Evolutionary conservation across 64 coral and sea anemone genomes (phyloP).

Genomic region (Stichodactyla helianthus): DNA sequence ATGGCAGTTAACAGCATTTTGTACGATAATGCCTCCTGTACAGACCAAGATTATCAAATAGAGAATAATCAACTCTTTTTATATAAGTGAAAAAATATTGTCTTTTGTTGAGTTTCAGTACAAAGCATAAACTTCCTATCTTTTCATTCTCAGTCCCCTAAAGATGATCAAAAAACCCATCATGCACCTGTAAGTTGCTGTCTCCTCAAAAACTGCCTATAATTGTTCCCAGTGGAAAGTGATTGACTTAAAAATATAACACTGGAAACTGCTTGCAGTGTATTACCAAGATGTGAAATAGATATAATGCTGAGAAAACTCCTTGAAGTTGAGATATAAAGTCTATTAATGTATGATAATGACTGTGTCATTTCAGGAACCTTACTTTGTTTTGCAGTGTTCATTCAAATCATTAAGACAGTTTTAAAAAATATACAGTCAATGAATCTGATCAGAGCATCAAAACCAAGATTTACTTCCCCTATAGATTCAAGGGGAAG

Average conservation of each 20-base stretch:
- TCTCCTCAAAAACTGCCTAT: neutral
- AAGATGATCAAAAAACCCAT: neutral
- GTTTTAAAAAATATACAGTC: neutral
- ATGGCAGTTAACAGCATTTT: slow-evolving; percentile 20
- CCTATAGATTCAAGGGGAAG: neutral
- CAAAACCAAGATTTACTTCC: neutral
- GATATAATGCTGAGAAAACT: neutral
- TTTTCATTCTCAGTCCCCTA: neutral
- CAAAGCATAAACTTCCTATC: neutral
- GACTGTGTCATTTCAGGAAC: neutral
- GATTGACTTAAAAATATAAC: neutral
- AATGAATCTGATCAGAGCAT: neutral
- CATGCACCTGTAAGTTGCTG: neutral
- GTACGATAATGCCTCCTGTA: slow-evolving; percentile 26
- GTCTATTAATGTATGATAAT: slow-evolving; percentile 12
- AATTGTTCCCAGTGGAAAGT: neutral
- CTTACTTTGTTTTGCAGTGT: neutral
- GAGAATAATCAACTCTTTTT: slow-evolving; percentile 12
- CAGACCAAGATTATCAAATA: slow-evolving; percentile 8
- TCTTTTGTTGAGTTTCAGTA: slow-evolving; percentile 18
- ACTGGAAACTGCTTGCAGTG: neutral
- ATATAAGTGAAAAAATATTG: slow-evolving; percentile 16
- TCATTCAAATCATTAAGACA: neutral
- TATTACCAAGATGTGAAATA: slow-evolving; percentile 6
- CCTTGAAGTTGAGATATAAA: slow-evolving; percentile 14